These are phyloP conservation scores for Lepeophtheirus nordmannii DNA, from an alignment of 2,888 invertebrate species.

Conservation along the genomic window DNA sequence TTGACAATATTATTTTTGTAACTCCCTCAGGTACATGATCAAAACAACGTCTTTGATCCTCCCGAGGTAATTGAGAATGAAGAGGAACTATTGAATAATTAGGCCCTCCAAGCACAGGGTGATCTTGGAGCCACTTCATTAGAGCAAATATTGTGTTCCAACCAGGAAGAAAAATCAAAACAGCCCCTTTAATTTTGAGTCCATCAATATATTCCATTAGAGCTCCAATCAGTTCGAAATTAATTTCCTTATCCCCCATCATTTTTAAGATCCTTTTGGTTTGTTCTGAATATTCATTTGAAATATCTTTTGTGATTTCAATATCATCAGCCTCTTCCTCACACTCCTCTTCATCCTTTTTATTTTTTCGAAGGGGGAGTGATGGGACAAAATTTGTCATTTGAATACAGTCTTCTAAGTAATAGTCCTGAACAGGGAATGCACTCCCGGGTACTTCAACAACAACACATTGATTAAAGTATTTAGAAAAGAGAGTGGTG, in stretches of 20 bases:
- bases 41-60: constrained; percentile 86
- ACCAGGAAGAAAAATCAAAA: constrained; percentile 83
- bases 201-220: constrained; percentile 41
- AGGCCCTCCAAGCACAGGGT: constrained; percentile 49
- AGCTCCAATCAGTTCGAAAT: constrained; percentile 78
- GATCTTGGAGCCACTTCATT: constrained; percentile 64
- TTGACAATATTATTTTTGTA: constrained; percentile 87
- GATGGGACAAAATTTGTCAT: constrained; percentile 67
- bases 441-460: constrained; percentile 77
- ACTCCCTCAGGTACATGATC: constrained; percentile 64
- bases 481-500: constrained; percentile 72
- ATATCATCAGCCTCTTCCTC: constrained; percentile 37
- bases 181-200: constrained; percentile 56
- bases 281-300: constrained; percentile 34
- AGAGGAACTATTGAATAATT: constrained; percentile 68
- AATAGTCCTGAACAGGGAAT: constrained; percentile 74
- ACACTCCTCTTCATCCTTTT: constrained; percentile 43
- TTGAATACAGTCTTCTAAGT: constrained; percentile 81
- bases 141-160: constrained; percentile 92
- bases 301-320: constrained; percentile 30
- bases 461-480: constrained; percentile 78
- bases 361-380: constrained; percentile 44
- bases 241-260: constrained; percentile 76
- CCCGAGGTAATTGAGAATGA: constrained; percentile 91
- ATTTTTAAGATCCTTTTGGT: constrained; percentile 55